Percentiles rank a stretch among this genome's conserved stretches.
phyloP scores from a whole-genome alignment of 2,888 invertebrate genomes.

The Cheilosia urbana region DNA sequence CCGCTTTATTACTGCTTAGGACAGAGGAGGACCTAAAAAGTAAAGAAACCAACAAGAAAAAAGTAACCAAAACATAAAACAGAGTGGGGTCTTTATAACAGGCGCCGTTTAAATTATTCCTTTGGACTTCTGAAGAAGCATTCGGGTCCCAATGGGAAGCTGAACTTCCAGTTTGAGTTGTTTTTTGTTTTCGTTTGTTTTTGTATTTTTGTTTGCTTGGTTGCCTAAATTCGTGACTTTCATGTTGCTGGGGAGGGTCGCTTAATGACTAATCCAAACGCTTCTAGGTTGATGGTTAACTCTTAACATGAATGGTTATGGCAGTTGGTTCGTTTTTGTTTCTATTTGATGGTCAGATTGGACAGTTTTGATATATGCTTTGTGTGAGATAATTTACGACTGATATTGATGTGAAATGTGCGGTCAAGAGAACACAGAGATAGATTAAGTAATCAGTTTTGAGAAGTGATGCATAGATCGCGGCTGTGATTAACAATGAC shows the following conservation, averaged over 20 bases:
- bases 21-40: constrained; percentile 57
- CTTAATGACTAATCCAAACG: constrained; percentile 71
- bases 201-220: constrained; percentile 38
- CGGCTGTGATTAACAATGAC: neutral
- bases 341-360: constrained; percentile 40
- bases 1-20: constrained; percentile 70
- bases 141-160: constrained; percentile 73
- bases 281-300: constrained; percentile 66
- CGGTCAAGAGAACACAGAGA: constrained; percentile 37
- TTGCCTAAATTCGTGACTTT: constrained; percentile 57
- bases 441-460: constrained; percentile 47
- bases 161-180: constrained; percentile 56
- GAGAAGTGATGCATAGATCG: neutral
- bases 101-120: constrained; percentile 76
- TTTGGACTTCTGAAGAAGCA: constrained; percentile 75
- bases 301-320: constrained; percentile 64
- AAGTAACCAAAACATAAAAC: constrained; percentile 56
- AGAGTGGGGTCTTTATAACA: constrained; percentile 75
- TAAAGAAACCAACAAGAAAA: constrained; percentile 27
- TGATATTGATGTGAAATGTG: constrained; percentile 64
- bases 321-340: constrained; percentile 17
- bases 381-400: constrained; percentile 55
- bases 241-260: constrained; percentile 58
- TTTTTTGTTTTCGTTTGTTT: neutral
- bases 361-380: constrained; percentile 70